These are phyloP conservation scores for Theristicus caerulescens DNA, from an alignment of 2,113 vertebrate genomes.

Conservation along the genomic window DNA sequence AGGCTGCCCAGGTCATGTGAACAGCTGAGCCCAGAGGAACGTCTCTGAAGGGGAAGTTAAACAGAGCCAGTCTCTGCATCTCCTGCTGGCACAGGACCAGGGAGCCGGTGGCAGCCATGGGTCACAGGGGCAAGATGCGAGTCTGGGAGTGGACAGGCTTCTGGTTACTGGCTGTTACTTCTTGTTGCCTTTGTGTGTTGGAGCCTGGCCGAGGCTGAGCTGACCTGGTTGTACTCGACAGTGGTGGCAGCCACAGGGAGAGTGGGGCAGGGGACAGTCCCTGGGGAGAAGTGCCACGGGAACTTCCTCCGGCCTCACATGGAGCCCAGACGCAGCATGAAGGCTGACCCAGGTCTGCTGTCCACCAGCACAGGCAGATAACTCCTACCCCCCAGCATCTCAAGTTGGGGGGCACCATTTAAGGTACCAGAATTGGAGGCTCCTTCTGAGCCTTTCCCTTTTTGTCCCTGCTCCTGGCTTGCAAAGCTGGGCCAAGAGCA, in stretches of 20 bases:
- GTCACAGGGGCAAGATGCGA: rapidly evolving
- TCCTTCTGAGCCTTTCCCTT: not conserved
- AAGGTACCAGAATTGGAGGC: not conserved
- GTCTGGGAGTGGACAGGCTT: rapidly evolving
- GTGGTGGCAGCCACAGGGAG: not conserved
- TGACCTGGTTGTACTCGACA: not conserved
- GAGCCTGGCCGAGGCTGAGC: not conserved
- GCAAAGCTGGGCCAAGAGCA: not conserved
- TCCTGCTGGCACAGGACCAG: not conserved
- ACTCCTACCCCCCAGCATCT: not conserved
- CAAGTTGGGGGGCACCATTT: not conserved
- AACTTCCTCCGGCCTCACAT: rapidly evolving
- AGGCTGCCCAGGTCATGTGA: not conserved
- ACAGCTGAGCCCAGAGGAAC: not conserved
- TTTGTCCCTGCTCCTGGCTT: not conserved
- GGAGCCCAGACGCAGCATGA: not conserved
- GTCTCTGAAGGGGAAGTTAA: not conserved
- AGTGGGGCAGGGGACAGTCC: not conserved
- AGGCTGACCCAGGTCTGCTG: not conserved
- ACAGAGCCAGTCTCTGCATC: not conserved
- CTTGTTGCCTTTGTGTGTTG: not conserved
- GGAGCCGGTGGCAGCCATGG: not conserved
- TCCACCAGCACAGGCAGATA: not conserved
- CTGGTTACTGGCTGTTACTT: not conserved
- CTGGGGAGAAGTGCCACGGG: not conserved